Evolutionary conservation across 2,113 vertebrate species (phyloP), one percentile per base, ranked within the genome.

Genomic region (Larimichthys polyactis): DNA sequence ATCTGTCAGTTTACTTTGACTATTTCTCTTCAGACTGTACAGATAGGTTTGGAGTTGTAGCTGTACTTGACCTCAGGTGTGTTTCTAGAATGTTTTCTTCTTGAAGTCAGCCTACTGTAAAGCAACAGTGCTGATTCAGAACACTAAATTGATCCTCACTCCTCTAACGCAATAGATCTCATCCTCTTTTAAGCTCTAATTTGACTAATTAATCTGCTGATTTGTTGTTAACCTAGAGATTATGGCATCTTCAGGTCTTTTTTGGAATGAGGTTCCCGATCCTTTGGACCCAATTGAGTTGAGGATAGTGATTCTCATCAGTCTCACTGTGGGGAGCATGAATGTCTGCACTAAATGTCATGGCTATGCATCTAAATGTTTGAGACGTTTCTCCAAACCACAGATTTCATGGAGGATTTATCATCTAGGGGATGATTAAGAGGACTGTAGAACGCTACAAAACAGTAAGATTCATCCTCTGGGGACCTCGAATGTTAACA

Each of bases 161-260:
- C 5, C 20, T 40, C 22, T 29, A 65, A 51, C 4, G 0, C 44
- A 58, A 4, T 14, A n/a, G 10, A 46, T 36, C 22, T 71, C 11
- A 76, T 71, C 59, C 78, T 67, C 4, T 55, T 55, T 49, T 62
- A 73, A 62, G 11, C 48, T 69, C 27, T 54, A 43, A 71, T 71
- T 58, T 66, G 48, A 70, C 58, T 57, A 43, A 75, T 54, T 75
- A 68, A 59, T 7, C 40, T 43, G 7, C 8, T 36, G 54, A 70
- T 24, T 46, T 16, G 67, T 32, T 65, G 40, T 44, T 15, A 63
- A 46, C 16, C 36, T n/a, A 60, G 14, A 46, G 70, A 48, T 46
- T 59, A 62, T 55, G 3, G 27, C 68, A 22, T 65, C 22, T 27
- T 19, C 20, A 51, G 40, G 9, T 19, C 36, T 66, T 11, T 44